Evolutionary conservation across 2,113 vertebrate species (phyloP).

Genomic region (Ceyx melanurus): DNA sequence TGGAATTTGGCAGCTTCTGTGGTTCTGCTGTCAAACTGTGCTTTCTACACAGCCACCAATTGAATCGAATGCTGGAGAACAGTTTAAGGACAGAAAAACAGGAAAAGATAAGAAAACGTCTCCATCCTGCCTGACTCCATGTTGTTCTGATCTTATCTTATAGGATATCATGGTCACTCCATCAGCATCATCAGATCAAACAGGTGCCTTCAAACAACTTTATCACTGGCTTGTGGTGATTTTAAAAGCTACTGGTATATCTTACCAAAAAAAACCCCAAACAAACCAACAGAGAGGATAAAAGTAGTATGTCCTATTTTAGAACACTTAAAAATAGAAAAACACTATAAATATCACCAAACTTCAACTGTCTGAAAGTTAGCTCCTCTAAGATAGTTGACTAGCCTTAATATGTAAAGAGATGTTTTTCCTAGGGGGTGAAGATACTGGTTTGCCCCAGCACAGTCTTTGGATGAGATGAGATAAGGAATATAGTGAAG

Average conservation of each 20-base stretch:
- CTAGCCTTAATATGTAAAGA: not conserved
- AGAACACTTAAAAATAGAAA: not conserved
- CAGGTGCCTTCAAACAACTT: not conserved
- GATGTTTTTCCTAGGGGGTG: not conserved
- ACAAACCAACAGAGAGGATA: not conserved
- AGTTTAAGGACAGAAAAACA: not conserved
- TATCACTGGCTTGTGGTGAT: not conserved
- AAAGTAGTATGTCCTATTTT: not conserved
- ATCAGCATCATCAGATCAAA: not conserved
- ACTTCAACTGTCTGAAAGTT: not conserved
- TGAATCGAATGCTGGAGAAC: not conserved
- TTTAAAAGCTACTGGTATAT: not conserved
- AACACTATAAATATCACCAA: not conserved
- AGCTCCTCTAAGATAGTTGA: not conserved
- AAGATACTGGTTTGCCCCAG: not conserved
- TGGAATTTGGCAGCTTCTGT: not conserved
- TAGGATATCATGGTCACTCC: not conserved
- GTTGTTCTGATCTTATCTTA: not conserved
- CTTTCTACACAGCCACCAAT: not conserved
- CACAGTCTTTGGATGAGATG: not conserved
- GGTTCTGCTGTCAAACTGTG: not conserved
- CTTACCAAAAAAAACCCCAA: not conserved
- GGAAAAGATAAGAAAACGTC: accelerated
- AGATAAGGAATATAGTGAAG: not conserved
- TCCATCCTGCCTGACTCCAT: not conserved